Percentiles rank a stretch among this genome's conserved stretches.
Conservation (phyloP, 2,888 invertebrate species). For the Cheilosia grossa region DNA sequence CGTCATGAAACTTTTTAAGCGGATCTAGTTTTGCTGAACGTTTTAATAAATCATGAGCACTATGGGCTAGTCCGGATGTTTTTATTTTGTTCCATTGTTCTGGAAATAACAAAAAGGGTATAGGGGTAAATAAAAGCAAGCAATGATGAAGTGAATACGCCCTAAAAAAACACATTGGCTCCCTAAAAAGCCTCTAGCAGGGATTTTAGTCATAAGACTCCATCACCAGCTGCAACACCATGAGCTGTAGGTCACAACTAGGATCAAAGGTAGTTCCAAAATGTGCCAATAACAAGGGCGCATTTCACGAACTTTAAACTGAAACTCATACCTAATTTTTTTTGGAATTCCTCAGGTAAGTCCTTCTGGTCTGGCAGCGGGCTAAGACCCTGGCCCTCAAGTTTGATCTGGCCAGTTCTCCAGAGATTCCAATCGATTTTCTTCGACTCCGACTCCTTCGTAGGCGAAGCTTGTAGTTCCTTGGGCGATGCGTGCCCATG, state of each 20-base stretch:
- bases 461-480: conserved; percentile 77
- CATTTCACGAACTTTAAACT: too few species aligned
- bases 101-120: conserved; percentile 77
- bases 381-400: conserved; percentile 82
- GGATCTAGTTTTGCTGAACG: conserved; percentile 78
- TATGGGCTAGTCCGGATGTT: conserved; percentile 84
- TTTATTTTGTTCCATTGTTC: conserved; percentile 93
- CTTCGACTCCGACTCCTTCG: conserved; percentile 82
- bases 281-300: too few species aligned
- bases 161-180: too few species aligned
- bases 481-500: conserved; percentile 71
- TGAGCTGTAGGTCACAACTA: too few species aligned
- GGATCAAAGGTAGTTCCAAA: too few species aligned
- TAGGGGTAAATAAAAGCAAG: too few species aligned
- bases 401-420: conserved; percentile 84
- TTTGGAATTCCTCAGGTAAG: conserved; percentile 91
- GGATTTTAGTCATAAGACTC: too few species aligned
- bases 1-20: conserved; percentile 78
- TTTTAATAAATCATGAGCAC: conserved; percentile 81
- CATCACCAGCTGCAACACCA: too few species aligned
- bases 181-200: too few species aligned
- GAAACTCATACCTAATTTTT: conserved; percentile 87
- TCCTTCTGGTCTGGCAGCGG: conserved; percentile 87
- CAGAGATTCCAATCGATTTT: conserved; percentile 87
- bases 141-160: too few species aligned